Base-by-base conservation (phyloP, 1,140 invertebrate species). In the Pseudomyrmex concolor region DNA sequence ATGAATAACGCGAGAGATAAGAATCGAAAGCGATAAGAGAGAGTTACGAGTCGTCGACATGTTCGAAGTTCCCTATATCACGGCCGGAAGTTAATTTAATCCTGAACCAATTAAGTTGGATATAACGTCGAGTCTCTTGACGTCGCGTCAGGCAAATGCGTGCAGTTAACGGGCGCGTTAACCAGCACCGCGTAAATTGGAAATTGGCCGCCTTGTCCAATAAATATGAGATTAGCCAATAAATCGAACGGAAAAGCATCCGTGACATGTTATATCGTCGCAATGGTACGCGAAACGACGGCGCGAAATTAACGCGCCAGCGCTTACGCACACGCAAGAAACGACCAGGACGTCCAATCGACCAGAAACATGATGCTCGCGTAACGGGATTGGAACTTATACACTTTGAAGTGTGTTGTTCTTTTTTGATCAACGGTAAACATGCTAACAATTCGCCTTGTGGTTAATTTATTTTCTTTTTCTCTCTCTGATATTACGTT, bases 71-170 rank as follows among this genome's bases (percentile, higher is more conserved):
- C 84, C 74, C 83, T 77, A 34, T 34, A 89, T 90, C 85, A 83
- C 70, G 74, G 73, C 67, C 85, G 87, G 83, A 90, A 90, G 87
- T 90, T 89, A 91, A 91, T 91, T 90, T 90, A 91, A 91, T 90
- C 87, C 83, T 78, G 81, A 90, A 85, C 85, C 89, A 91, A 91
- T 91, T 90, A 90, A 90, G 86, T 84, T 85, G 83, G 86, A 89
- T 90, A 88, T 88, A 89, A 90, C 85, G 84, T 54, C 84, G 83
- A 85, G 86, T 77, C 80, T 89, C 72, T 60, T 82, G 77, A 83
- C 43, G 13, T 48, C 60, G 70, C 71, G 82, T n/a, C n/a, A n/a
- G n/a, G 89, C 87, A 86, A 84, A 50, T 57, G 71, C 54, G 48
- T 34, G 83, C 83, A 77, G 86, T 87, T 87, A 84, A 87, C 84